A percentile compares a stretch with the other conserved stretches of the same genome.
Evolutionary conservation across 2,113 vertebrate species (phyloP).

Genomic region (Crotalus viridis): DNA sequence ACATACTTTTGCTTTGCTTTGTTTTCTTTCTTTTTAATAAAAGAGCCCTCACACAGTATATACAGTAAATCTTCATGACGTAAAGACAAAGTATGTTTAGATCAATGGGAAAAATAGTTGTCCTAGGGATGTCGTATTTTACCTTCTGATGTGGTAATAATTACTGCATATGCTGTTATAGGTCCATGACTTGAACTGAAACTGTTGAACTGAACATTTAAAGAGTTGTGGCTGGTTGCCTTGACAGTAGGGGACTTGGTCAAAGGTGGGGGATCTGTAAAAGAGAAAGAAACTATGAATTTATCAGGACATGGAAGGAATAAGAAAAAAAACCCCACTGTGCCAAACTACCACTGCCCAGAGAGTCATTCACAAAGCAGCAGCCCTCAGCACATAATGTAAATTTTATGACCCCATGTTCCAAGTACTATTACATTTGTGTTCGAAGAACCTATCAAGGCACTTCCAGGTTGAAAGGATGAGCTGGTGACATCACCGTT

Average conservation of each 20-base stretch:
- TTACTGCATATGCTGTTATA: conserved; percentile 76
- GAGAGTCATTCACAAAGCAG: background rate
- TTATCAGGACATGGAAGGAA: background rate
- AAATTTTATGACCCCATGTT: background rate
- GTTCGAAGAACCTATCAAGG: background rate
- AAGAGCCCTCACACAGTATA: background rate
- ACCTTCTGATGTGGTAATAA: conserved; percentile 70
- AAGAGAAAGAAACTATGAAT: conserved; percentile 38
- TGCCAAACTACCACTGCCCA: background rate
- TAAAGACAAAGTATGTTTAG: background rate
- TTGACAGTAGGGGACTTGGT: conserved; percentile 28
- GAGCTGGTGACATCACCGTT: background rate
- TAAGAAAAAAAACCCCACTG: background rate
- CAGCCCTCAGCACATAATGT: background rate
- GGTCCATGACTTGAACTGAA: conserved; percentile 73
- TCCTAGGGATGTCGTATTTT: background rate
- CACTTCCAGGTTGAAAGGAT: background rate
- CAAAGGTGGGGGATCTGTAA: conserved; percentile 73
- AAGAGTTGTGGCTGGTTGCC: conserved; percentile 54
- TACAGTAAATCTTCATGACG: background rate
- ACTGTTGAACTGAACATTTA: conserved; percentile 65
- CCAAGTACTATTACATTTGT: background rate
- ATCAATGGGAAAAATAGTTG: background rate
- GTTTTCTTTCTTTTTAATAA: background rate
- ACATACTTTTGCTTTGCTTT: background rate